These are phyloP conservation scores for Oceanodroma leucorhoa DNA, from an alignment of 2,797 vertebrate species.

Conservation along the genomic window DNA sequence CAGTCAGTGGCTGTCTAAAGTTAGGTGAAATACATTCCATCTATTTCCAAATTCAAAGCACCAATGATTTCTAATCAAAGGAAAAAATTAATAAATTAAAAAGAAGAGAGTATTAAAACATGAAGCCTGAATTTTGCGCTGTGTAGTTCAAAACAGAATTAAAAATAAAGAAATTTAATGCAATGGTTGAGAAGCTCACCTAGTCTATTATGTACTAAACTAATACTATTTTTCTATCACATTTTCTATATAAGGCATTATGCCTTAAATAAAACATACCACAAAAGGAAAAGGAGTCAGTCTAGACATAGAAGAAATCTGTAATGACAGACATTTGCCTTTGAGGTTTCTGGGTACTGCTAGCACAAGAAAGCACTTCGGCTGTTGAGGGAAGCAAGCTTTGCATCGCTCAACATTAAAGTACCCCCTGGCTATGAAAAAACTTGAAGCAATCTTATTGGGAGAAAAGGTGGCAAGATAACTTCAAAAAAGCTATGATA, in stretches of 20 bases:
- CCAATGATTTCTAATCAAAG: background rate
- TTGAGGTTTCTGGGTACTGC: background rate
- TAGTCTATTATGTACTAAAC: background rate
- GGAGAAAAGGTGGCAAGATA: background rate
- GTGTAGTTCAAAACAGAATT: background rate
- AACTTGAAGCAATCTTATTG: background rate
- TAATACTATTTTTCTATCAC: background rate
- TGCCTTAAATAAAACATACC: background rate
- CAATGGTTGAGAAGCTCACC: background rate
- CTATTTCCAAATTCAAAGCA: background rate
- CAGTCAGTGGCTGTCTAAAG: background rate
- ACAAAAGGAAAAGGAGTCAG: background rate
- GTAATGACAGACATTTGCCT: background rate
- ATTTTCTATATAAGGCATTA: background rate
- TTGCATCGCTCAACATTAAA: background rate
- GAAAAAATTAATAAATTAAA: background rate
- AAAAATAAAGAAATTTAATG: background rate
- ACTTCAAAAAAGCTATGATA: background rate
- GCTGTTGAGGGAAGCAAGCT: background rate
- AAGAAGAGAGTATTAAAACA: background rate
- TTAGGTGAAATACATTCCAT: background rate
- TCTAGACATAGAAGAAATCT: background rate
- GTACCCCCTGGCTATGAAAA: background rate
- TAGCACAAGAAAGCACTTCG: background rate
- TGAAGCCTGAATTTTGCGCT: background rate